phyloP scores from a whole-genome alignment of 2,797 vertebrate species.

The Tangara arthus region DNA sequence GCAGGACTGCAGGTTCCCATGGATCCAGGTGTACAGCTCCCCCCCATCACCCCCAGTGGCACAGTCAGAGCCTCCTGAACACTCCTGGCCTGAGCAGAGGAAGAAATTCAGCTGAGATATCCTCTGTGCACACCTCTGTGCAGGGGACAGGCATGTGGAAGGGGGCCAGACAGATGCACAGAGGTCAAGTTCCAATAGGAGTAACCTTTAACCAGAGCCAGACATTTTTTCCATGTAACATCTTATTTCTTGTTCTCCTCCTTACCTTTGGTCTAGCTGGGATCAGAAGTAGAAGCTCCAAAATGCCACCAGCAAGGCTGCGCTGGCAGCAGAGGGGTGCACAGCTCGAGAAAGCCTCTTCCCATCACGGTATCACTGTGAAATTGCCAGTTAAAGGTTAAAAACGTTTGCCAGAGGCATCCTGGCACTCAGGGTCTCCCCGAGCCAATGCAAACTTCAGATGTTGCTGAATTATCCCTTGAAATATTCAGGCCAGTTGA shows the following conservation, averaged over 20 bases:
- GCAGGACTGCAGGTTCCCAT: neutral
- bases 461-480: neutral
- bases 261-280: neutral
- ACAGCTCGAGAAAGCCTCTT: neutral
- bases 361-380: neutral
- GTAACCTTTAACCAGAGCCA: neutral
- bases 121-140: neutral
- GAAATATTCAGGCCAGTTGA: neutral
- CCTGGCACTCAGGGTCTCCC: neutral
- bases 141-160: accelerated
- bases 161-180: accelerated
- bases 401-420: neutral
- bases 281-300: neutral
- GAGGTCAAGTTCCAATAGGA: neutral
- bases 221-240: neutral
- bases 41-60: neutral
- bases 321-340: neutral
- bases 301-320: neutral
- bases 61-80: neutral
- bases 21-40: neutral
- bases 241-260: neutral
- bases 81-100: neutral
- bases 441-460: neutral
- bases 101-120: neutral
- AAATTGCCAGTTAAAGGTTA: neutral